Evolutionary conservation across 2,797 vertebrate genomes (phyloP).

Genomic region (Triplophysa yarkandensis): DNA sequence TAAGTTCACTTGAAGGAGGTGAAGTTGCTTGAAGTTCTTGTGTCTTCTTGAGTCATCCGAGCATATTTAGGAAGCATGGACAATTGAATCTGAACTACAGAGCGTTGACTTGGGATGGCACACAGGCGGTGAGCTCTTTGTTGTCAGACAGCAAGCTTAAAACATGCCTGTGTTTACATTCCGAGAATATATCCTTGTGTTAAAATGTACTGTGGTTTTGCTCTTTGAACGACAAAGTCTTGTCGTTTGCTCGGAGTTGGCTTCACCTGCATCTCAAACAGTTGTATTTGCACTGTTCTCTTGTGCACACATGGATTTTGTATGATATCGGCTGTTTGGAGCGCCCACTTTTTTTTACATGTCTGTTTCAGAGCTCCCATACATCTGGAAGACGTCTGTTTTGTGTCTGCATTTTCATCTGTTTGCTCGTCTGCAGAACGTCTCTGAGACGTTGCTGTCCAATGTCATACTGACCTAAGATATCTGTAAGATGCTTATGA

Average conservation of each 20-base stretch:
- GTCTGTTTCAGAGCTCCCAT: neutral
- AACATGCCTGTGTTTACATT: constrained; percentile 62
- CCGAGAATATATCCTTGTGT: constrained; percentile 55
- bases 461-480: too few relatives aligned
- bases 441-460: too few relatives aligned
- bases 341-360: neutral
- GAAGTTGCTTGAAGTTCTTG: constrained; percentile 14
- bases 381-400: too few relatives aligned
- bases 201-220: constrained; percentile 5
- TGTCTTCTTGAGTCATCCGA: constrained; percentile 69
- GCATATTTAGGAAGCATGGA: constrained; percentile 71
- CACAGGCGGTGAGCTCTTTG: constrained; percentile 69
- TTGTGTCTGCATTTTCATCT: too few relatives aligned
- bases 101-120: constrained; percentile 72
- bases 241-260: constrained; percentile 3
- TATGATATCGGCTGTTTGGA: neutral
- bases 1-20: constrained; percentile 20
- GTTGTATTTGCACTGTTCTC: constrained; percentile 4
- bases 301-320: neutral
- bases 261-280: constrained; percentile 18
- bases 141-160: constrained; percentile 71
- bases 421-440: too few relatives aligned
- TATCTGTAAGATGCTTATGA: too few relatives aligned
- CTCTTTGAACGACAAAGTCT: constrained; percentile 34
- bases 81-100: constrained; percentile 75